Conservation (phyloP, 2,797 vertebrate genomes). For the Pseudochirops corinnae region DNA sequence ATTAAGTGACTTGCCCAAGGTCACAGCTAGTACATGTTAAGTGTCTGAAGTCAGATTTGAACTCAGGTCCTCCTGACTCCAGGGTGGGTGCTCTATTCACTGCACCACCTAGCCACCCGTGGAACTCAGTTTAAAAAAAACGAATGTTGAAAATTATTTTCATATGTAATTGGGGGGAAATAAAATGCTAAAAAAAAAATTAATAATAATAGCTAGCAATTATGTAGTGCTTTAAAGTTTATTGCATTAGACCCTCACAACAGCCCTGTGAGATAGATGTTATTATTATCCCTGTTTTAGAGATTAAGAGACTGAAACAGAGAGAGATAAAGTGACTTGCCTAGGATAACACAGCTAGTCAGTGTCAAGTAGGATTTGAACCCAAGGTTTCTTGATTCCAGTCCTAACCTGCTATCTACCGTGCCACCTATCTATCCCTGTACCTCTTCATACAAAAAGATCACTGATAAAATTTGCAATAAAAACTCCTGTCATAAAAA, state of each 20-base stretch:
- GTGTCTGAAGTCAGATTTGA: too few relatives aligned
- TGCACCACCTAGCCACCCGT: too few relatives aligned
- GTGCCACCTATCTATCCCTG: background rate
- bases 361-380: background rate
- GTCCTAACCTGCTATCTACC: background rate
- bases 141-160: background rate
- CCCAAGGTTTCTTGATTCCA: background rate
- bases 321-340: background rate
- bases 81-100: too few relatives aligned
- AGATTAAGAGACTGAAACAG: background rate
- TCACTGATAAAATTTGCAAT: conserved; percentile 23
- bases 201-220: background rate
- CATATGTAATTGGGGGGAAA: background rate
- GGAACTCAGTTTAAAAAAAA: background rate
- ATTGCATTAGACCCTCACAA: too few relatives aligned
- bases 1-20: too few relatives aligned
- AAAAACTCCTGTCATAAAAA: conserved; percentile 38
- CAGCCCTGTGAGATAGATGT: too few relatives aligned
- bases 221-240: background rate
- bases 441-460: background rate
- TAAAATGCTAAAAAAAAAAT: background rate
- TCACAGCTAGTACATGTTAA: too few relatives aligned
- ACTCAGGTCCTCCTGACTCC: too few relatives aligned
- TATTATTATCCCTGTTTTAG: too few relatives aligned
- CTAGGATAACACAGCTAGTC: background rate